A percentile compares a stretch with the other conserved stretches of the same genome.
Conservation (phyloP, 1,140 invertebrate genomes). For the Drosophila kurseongensis region DNA sequence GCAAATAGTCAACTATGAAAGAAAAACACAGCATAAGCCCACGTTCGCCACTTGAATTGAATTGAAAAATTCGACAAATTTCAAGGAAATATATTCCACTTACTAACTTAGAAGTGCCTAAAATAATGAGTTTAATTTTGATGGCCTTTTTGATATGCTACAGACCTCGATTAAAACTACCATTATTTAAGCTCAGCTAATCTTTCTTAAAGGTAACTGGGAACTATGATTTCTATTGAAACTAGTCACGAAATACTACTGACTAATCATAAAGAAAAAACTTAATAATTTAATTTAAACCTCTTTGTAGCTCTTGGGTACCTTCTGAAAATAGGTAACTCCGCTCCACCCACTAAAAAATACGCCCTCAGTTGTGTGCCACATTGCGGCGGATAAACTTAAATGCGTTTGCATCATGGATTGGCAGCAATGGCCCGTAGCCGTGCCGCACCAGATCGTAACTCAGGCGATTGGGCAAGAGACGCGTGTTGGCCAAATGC, state of each 20-base stretch:
- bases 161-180: conserved; percentile 6
- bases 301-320: background rate
- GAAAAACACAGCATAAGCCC: background rate
- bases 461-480: conserved; percentile 65
- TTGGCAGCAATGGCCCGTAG: conserved; percentile 51
- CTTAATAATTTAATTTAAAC: background rate
- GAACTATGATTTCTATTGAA: conserved; percentile 4
- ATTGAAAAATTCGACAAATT: conserved; percentile 1
- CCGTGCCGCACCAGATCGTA: conserved; percentile 65
- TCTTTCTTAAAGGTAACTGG: background rate
- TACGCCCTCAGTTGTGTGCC: conserved; percentile 24
- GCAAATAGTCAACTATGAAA: conserved; percentile 3
- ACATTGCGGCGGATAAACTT: conserved; percentile 38
- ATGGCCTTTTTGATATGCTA: conserved; percentile 16
- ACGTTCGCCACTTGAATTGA: conserved; percentile 27
- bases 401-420: conserved; percentile 71
- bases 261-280: background rate
- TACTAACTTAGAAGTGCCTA: background rate
- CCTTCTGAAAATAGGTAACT: background rate
- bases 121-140: background rate
- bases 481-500: conserved; percentile 63
- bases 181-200: background rate
- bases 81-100: conserved; percentile 29
- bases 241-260: conserved; percentile 16
- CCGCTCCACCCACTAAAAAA: conserved; percentile 3